Conservation (phyloP, 1,140 invertebrate species). For the Microplitis demolitor region DNA sequence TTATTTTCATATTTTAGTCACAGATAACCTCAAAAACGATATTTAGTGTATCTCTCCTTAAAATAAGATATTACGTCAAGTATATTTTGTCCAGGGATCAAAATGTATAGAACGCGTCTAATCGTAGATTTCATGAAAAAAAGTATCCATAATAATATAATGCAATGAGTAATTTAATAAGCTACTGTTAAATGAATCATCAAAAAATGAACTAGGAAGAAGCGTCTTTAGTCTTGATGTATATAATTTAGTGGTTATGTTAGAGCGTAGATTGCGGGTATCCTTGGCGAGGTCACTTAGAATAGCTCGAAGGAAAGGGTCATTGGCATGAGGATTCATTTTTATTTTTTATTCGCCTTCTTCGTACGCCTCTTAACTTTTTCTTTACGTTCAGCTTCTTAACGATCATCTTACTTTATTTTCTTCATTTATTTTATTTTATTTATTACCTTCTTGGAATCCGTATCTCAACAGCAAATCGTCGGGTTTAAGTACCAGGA, state of each 20-base stretch:
- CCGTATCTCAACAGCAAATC: constrained; percentile 12
- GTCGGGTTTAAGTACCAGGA: neutral
- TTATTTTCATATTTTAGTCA: too few relatives aligned
- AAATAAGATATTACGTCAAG: too few relatives aligned
- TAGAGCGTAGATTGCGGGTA: constrained; percentile 44
- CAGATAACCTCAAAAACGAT: too few relatives aligned
- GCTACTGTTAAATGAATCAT: neutral
- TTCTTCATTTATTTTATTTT: constrained; percentile 12
- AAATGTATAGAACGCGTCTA: too few relatives aligned
- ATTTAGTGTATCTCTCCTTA: too few relatives aligned
- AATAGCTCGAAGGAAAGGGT: constrained; percentile 37
- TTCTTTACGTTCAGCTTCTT: neutral
- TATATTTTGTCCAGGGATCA: too few relatives aligned
- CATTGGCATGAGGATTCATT: constrained; percentile 35
- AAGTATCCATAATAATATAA: too few relatives aligned
- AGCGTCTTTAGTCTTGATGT: neutral
- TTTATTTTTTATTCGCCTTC: constrained; percentile 3
- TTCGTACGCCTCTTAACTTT: neutral
- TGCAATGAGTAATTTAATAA: neutral
- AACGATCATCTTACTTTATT: neutral
- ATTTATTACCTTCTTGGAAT: constrained; percentile 24
- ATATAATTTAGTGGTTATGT: constrained; percentile 32
- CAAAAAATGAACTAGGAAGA: neutral
- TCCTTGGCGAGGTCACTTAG: constrained; percentile 41
- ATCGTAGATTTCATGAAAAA: too few relatives aligned